Evolutionary conservation across 1,140 invertebrate genomes (phyloP), one percentile per base, ranked within the genome.

Genomic region (Temnothorax nylanderi): DNA sequence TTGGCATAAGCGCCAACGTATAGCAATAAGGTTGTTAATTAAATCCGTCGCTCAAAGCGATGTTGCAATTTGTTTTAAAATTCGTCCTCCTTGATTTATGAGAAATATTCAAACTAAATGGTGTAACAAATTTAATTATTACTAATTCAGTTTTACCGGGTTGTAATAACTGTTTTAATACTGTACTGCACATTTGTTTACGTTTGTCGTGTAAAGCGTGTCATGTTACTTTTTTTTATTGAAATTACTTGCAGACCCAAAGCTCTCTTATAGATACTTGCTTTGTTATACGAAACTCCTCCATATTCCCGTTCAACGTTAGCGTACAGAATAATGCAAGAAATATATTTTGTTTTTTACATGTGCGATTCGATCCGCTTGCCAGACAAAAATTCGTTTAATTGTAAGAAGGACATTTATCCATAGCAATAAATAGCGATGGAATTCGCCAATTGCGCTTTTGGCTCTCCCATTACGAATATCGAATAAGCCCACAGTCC

Each of bases 21-120:
- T 58, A n/a, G 67, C 37, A 4, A 26, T 26, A 26, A 21, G 41
- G 6, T 16, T 54, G 41, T 84, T 84, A 84, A 84, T 84, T 74
- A 60, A 84, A 60, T 75, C 54, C 69, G 54, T 84, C 80, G 69
- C 69, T 84, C 18, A 75, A 75, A 84, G 69, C 41, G 54, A 47
- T 54, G 54, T 37, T n/a, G 54, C 13, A 74, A 37, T 60, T 74
- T 74, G 18, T 82, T 74, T 74, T 37, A 58, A 72, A 82, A 82
- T 47, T 26, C 3, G 16, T 32, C 34, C n/a, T 65, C 4, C 54
- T 84, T 84, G 67, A 75, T 82, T 74, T 74, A 74, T 60, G 69
- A 75, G 69, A 81, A 71, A 44, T 80, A 54, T 32, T 71, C 18
- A 51, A 82, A 82, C 47, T n/a, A 37, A 60, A 74, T 13, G 8